Conservation (phyloP, 1,140 invertebrate species). For the Drosophila sucinea region DNA sequence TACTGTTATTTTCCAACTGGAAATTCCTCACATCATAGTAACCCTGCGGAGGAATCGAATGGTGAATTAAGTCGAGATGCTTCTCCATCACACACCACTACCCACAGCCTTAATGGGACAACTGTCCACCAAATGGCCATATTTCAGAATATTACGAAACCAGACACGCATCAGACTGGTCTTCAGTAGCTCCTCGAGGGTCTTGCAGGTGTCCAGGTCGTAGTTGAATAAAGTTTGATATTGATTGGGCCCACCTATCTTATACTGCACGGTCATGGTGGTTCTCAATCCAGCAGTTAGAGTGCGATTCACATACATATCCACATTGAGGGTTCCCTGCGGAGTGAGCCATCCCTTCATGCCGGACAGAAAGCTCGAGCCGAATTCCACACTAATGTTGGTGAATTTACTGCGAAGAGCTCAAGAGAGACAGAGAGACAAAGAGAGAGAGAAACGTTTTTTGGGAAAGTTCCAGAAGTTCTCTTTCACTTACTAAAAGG, state of each 20-base stretch:
- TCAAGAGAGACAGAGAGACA: not conserved
- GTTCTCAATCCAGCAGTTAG: constrained; percentile 36
- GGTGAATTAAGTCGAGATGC: not conserved
- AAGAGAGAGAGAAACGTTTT: too few relatives aligned
- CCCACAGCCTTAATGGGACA: constrained; percentile 58
- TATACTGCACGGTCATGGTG: constrained; percentile 35
- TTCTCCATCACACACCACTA: not conserved
- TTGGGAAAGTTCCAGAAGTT: not conserved
- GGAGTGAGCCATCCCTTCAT: constrained; percentile 33
- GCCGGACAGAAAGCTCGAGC: constrained; percentile 25
- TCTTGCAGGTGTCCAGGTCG: constrained; percentile 59
- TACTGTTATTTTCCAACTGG: constrained; percentile 52
- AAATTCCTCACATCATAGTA: constrained; percentile 50
- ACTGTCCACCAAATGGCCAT: constrained; percentile 43
- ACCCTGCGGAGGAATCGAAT: constrained; percentile 26
- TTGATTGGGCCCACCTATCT: constrained; percentile 22
- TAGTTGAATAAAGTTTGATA: constrained; percentile 56
- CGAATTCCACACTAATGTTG: constrained; percentile 37
- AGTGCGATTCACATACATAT: constrained; percentile 40
- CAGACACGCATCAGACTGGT: constrained; percentile 46
- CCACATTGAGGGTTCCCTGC: constrained; percentile 28
- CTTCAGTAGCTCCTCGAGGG: constrained; percentile 38
- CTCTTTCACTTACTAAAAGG: constrained; percentile 28
- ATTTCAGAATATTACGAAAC: constrained; percentile 62
- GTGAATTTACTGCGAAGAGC: constrained; percentile 33